Evolutionary conservation across 37 sponge, comb jelly and placozoan species (phyloP).

Genomic region (Haliclona indistincta): DNA sequence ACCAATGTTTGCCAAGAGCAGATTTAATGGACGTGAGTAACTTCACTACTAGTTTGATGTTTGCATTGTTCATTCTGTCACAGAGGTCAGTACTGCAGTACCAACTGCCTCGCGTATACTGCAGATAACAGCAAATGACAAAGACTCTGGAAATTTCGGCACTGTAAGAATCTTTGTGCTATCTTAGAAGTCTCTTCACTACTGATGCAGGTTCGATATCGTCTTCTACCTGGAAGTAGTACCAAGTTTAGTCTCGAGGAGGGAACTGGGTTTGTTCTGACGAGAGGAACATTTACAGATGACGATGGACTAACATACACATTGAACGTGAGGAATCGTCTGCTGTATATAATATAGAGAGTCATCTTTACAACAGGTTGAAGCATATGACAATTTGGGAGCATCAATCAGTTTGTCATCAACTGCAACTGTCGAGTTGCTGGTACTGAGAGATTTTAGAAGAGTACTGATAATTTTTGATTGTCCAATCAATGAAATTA

Average conservation of each 20-base stretch:
- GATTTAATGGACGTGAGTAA: slow-evolving; percentile 37
- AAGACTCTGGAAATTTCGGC: slow-evolving; percentile 26
- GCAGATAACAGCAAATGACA: slow-evolving; percentile 36
- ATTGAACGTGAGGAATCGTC: slow-evolving; percentile 10
- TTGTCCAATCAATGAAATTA: not conserved
- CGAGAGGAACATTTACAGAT: not conserved
- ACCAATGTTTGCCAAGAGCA: slow-evolving; percentile 7
- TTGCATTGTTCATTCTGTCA: not conserved
- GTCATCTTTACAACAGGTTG: slow-evolving; percentile 21
- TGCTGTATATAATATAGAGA: not conserved
- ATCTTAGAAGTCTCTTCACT: not conserved
- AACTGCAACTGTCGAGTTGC: slow-evolving; percentile 8
- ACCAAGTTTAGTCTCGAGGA: slow-evolving; percentile 19
- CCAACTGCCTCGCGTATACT: slow-evolving; percentile 18
- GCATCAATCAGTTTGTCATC: not conserved
- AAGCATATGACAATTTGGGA: slow-evolving; percentile 41
- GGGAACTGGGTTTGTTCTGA: slow-evolving; percentile 22
- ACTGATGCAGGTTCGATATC: not conserved
- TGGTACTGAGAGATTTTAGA: slow-evolving; percentile 34
- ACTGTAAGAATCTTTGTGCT: not conserved
- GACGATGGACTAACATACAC: slow-evolving; percentile 22
- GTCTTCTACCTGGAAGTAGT: slow-evolving; percentile 1
- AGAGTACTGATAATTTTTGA: slow-evolving; percentile 24
- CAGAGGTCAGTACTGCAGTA: slow-evolving; percentile 45
- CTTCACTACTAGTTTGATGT: no score